phyloP scores from a whole-genome alignment of 2,888 invertebrate species.

The Dorcus hopei region DNA sequence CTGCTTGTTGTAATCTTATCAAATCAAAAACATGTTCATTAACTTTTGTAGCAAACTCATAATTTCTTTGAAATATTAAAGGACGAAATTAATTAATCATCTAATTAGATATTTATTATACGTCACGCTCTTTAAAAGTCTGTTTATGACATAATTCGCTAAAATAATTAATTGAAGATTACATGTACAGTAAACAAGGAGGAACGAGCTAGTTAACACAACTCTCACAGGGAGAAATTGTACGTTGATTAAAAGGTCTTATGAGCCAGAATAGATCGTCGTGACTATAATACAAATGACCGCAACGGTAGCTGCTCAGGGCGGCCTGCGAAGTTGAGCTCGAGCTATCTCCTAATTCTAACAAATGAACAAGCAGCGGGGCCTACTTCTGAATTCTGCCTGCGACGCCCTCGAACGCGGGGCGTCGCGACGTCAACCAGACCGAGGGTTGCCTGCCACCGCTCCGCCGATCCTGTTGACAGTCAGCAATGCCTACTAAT shows the following conservation, averaged over 20 bases:
- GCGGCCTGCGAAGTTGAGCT: neutral
- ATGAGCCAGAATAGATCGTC: conserved; percentile 16
- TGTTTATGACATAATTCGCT: neutral
- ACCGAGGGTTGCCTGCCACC: neutral
- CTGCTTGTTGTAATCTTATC: too few relatives aligned
- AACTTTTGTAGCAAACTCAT: too few relatives aligned
- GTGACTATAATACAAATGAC: conserved; percentile 19
- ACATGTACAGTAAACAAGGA: neutral
- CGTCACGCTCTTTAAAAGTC: neutral
- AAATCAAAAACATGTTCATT: too few relatives aligned
- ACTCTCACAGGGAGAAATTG: conserved; percentile 11
- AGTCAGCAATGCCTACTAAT: conserved; percentile 24
- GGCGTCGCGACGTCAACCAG: neutral
- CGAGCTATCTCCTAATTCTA: conserved; percentile 14
- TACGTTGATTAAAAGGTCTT: conserved; percentile 19
- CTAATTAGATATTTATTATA: neutral
- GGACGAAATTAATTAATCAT: neutral
- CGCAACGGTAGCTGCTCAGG: conserved; percentile 1
- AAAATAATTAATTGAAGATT: conserved; percentile 1
- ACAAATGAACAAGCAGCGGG: conserved; percentile 19
- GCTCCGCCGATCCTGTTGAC: conserved; percentile 17
- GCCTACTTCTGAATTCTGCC: conserved; percentile 15
- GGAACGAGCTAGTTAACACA: neutral
- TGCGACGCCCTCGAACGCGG: conserved; percentile 2
- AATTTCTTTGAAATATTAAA: too few relatives aligned